Conservation (phyloP, 92 coral and sea anemone species). For the Bergia sp. region DNA sequence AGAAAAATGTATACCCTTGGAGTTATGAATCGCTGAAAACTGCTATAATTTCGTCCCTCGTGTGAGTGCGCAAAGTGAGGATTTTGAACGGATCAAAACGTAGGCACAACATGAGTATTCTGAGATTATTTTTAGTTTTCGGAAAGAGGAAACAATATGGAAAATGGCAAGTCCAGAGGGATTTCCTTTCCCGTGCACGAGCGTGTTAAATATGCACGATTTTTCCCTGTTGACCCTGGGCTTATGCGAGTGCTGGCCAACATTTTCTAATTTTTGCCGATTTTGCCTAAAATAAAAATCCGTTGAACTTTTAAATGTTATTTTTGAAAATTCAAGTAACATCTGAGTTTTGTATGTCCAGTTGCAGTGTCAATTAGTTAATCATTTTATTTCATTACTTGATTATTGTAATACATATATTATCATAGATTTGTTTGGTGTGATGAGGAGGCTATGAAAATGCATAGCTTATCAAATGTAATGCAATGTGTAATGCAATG, state of each 20-base stretch:
- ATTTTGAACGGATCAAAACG: constrained; percentile 26
- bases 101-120: constrained; percentile 7
- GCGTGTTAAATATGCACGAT: constrained; percentile 46
- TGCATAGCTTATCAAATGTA: constrained; percentile 24
- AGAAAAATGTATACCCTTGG: too few species aligned
- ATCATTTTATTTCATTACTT: not conserved
- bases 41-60: constrained; percentile 41
- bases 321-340: constrained; percentile 26
- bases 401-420: constrained; percentile 14
- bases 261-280: constrained; percentile 43
- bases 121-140: constrained; percentile 29
- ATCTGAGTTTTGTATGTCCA: constrained; percentile 19
- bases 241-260: constrained; percentile 33
- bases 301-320: too few species aligned
- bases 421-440: constrained; percentile 21
- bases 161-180: constrained; percentile 17
- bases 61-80: constrained; percentile 27
- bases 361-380: constrained; percentile 4
- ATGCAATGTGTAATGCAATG: too few species aligned
- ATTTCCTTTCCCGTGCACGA: constrained; percentile 37
- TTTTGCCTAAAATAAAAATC: constrained; percentile 39
- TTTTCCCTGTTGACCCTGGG: constrained; percentile 31
- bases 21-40: constrained; percentile 41
- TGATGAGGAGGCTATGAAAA: constrained; percentile 18
- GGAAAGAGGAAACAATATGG: constrained; percentile 38